These are phyloP conservation scores for Thaleichthys pacificus DNA, from an alignment of 2,797 vertebrate species.

Conservation along the genomic window DNA sequence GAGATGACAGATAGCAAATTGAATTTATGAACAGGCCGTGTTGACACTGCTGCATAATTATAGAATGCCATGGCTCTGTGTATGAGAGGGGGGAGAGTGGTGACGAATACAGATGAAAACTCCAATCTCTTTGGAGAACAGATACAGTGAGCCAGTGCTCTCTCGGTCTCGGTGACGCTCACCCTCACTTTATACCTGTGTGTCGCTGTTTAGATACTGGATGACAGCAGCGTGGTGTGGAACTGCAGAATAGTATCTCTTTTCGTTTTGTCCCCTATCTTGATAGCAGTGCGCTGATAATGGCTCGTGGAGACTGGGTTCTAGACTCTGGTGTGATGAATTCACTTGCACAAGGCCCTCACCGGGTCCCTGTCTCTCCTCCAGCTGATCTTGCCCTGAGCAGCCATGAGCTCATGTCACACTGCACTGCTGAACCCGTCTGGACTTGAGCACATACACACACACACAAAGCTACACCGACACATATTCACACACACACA, in stretches of 20 bases:
- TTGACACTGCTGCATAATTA: slow-evolving; percentile 74
- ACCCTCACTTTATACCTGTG: not conserved
- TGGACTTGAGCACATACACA: slow-evolving; percentile 8
- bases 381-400: slow-evolving; percentile 36
- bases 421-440: slow-evolving; percentile 11
- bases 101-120: slow-evolving; percentile 34
- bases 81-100: slow-evolving; percentile 43
- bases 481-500: slow-evolving; percentile 5
- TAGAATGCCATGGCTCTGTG: slow-evolving; percentile 58
- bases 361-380: slow-evolving; percentile 14
- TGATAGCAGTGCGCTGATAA: not conserved
- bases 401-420: slow-evolving; percentile 33
- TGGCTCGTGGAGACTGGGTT: not conserved
- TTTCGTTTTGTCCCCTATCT: not conserved
- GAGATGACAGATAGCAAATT: slow-evolving; percentile 75
- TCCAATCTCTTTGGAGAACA: slow-evolving; percentile 4
- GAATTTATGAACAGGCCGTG: slow-evolving; percentile 71
- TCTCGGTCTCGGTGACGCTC: not conserved
- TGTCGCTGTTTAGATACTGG: not conserved
- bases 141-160: not conserved
- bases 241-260: not conserved
- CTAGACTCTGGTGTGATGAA: slow-evolving; percentile 10
- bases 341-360: slow-evolving; percentile 20
- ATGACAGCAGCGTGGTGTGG: not conserved
- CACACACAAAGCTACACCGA: not conserved